These are phyloP conservation scores for Oreochromis spilurus DNA, from an alignment of 2,113 vertebrate species.

Conservation along the genomic window DNA sequence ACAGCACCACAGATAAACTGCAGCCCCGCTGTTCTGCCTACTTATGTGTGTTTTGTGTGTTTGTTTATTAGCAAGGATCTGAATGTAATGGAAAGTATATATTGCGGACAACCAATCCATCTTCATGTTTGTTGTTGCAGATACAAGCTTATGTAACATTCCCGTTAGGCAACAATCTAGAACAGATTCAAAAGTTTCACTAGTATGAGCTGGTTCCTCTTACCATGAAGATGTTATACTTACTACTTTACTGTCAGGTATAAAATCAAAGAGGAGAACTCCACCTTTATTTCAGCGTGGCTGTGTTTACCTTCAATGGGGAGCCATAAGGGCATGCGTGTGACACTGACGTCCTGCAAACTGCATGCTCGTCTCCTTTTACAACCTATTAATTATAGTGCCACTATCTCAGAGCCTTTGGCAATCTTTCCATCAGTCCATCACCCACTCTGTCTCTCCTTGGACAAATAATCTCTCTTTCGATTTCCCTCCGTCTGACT, in stretches of 20 bases:
- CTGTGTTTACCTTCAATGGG: conserved; percentile 31
- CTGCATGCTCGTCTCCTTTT: conserved; percentile 52
- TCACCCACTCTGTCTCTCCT: not conserved
- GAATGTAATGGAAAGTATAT: not conserved
- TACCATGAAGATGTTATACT: not conserved
- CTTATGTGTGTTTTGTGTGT: not conserved
- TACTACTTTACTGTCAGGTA: not conserved
- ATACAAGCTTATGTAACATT: not conserved
- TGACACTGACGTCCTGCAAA: conserved; percentile 31
- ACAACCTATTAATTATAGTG: conserved; percentile 69
- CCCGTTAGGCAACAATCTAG: not conserved
- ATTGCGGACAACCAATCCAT: not conserved
- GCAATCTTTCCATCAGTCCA: conserved; percentile 3
- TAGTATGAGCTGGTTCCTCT: not conserved
- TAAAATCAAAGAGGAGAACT: not conserved
- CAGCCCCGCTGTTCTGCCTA: not conserved
- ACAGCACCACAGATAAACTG: conserved; percentile 1
- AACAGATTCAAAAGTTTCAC: not conserved
- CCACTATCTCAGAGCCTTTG: conserved; percentile 36
- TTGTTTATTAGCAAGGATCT: conserved; percentile 18
- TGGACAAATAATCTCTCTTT: not conserved
- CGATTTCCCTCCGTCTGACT: not conserved
- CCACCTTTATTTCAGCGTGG: not conserved
- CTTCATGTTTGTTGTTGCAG: not conserved
- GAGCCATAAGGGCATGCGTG: conserved; percentile 7